Percentiles rank a stretch among this genome's conserved stretches.
These are phyloP conservation scores for Heliconius ismenius DNA, from an alignment of 2,888 invertebrate genomes.

Conservation along the genomic window DNA sequence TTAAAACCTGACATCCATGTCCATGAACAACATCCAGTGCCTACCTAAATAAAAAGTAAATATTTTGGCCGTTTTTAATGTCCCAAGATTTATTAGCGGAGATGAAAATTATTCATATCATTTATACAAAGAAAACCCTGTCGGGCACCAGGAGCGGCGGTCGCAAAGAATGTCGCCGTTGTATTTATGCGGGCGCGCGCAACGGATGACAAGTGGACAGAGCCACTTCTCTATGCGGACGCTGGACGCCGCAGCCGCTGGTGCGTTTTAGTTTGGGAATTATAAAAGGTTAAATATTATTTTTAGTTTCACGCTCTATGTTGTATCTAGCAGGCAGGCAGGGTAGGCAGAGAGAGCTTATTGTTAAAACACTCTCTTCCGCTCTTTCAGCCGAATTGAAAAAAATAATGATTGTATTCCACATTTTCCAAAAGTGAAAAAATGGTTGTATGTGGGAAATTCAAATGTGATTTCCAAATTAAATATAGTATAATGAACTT, in stretches of 20 bases:
- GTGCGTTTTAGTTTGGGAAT: constrained; percentile 52
- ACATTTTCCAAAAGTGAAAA: neutral
- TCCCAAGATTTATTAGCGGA: constrained; percentile 27
- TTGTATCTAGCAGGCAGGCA: neutral
- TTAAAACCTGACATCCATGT: constrained; percentile 11
- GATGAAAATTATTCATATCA: constrained; percentile 34
- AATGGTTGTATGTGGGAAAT: neutral
- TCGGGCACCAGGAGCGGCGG: constrained; percentile 60
- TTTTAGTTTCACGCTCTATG: neutral
- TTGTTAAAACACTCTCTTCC: neutral
- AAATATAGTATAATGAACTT: neutral
- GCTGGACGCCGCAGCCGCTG: constrained; percentile 49
- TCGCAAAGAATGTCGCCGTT: constrained; percentile 71
- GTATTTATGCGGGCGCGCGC: constrained; percentile 68
- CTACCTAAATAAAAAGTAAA: constrained; percentile 1
- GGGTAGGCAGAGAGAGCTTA: neutral
- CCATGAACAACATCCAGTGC: neutral
- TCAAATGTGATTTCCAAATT: neutral
- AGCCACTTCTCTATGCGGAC: constrained; percentile 59
- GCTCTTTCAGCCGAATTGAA: neutral
- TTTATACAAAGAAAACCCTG: constrained; percentile 41
- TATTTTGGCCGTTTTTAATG: constrained; percentile 25
- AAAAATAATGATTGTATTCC: neutral
- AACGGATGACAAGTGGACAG: constrained; percentile 64
- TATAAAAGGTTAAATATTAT: constrained; percentile 1